Conservation (phyloP, 2,888 invertebrate genomes). For the Ptycholaimellus sp. region DNA sequence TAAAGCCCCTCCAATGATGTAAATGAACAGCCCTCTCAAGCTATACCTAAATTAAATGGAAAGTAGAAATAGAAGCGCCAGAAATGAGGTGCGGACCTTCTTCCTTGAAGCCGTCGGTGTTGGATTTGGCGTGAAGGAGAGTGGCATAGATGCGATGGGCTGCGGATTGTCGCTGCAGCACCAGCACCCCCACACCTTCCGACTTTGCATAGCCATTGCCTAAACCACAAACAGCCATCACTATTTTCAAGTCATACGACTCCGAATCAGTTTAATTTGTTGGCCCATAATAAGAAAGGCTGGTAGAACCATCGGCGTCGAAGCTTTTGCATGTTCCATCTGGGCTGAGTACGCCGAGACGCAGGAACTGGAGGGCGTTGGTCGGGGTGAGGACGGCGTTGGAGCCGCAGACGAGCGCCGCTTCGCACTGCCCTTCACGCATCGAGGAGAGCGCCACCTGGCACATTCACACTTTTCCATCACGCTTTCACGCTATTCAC, state of each 20-base stretch:
- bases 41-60: too few species aligned
- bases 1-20: too few species aligned
- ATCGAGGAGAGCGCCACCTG: too few species aligned
- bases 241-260: too few species aligned
- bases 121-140: slow-evolving; percentile 54
- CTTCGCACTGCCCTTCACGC: slow-evolving; percentile 90
- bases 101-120: slow-evolving; percentile 52
- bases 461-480: too few species aligned
- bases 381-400: slow-evolving; percentile 70
- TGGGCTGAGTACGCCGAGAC: slow-evolving; percentile 68
- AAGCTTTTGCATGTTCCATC: slow-evolving; percentile 82
- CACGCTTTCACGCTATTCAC: too few species aligned
- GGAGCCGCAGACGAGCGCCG: slow-evolving; percentile 77
- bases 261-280: too few species aligned
- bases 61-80: too few species aligned
- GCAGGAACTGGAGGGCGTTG: slow-evolving; percentile 70
- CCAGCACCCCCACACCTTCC: slow-evolving; percentile 23
- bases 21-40: too few species aligned
- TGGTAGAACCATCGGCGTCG: slow-evolving; percentile 60
- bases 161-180: slow-evolving; percentile 18
- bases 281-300: too few species aligned
- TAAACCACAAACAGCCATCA: too few species aligned
- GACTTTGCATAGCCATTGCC: slow-evolving; percentile 26
- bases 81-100: too few species aligned
- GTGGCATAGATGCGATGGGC: slow-evolving; percentile 23